Conservation (phyloP, 2,888 invertebrate genomes). For the Cynaeus angustus region DNA sequence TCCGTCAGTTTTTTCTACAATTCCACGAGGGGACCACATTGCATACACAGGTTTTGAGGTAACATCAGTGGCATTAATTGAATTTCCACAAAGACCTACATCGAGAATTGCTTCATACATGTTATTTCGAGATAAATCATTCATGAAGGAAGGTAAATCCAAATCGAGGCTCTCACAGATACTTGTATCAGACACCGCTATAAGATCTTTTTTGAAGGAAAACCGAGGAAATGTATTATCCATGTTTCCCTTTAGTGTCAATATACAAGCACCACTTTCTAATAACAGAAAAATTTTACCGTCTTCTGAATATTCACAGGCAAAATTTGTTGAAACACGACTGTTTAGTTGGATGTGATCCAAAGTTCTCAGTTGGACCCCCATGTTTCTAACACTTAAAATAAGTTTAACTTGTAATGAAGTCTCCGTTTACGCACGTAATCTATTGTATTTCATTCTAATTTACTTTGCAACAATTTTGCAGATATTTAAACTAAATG, state of each 20-base stretch:
- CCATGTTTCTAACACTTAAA: constrained; percentile 49
- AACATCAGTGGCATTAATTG: constrained; percentile 54
- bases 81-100: constrained; percentile 59
- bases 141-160: constrained; percentile 60
- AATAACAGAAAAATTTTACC: constrained; percentile 63
- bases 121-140: constrained; percentile 57
- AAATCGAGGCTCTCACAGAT: constrained; percentile 58
- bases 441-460: too few species aligned
- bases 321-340: constrained; percentile 59
- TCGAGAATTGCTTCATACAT: constrained; percentile 62
- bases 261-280: constrained; percentile 63
- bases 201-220: constrained; percentile 60
- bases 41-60: constrained; percentile 57
- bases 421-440: too few species aligned
- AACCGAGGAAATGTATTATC: constrained; percentile 58
- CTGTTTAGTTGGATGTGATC: constrained; percentile 61
- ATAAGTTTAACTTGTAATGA: too few species aligned
- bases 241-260: constrained; percentile 61
- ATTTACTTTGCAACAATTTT: too few species aligned
- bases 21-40: constrained; percentile 65
- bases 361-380: constrained; percentile 59
- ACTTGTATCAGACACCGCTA: constrained; percentile 56
- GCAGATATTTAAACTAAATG: neutral
- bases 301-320: constrained; percentile 64
- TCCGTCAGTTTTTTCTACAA: constrained; percentile 60